Conservation (phyloP, 2,113 vertebrate genomes). For the Aepyceros melampus region DNA sequence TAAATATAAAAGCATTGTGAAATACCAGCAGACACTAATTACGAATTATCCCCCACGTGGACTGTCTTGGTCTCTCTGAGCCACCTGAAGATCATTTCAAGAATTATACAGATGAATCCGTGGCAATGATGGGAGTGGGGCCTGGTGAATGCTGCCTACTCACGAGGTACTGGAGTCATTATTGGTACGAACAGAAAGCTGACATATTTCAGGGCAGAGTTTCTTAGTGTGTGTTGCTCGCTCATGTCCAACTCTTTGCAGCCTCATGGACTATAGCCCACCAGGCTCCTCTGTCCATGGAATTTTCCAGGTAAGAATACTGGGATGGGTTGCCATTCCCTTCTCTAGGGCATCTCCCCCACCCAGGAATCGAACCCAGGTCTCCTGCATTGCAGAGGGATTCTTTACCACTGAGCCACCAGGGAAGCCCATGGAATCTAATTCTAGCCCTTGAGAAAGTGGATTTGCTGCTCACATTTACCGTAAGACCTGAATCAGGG, state of each 20-base stretch:
- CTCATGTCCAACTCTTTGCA: not conserved
- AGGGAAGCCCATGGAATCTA: not conserved
- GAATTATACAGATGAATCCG: not conserved
- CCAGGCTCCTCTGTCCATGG: not conserved
- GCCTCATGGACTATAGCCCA: not conserved
- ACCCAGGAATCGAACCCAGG: not conserved
- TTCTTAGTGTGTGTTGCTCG: not conserved
- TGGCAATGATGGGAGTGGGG: not conserved
- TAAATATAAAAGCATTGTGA: not conserved
- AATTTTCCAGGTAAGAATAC: not conserved
- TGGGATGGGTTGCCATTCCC: not conserved
- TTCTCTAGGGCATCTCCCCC: not conserved
- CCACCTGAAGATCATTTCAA: not conserved
- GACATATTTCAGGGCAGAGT: not conserved
- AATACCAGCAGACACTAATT: not conserved
- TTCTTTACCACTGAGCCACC: not conserved
- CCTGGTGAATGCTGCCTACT: not conserved
- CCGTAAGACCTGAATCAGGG: not conserved
- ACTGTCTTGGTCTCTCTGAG: not conserved
- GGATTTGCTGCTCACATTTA: fast-evolving
- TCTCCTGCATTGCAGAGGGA: not conserved
- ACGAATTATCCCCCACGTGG: not conserved
- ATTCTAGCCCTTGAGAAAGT: not conserved
- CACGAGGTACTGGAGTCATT: not conserved
- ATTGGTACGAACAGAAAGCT: not conserved